Evolutionary conservation across 2,113 vertebrate genomes (phyloP).

Genomic region (Gadus chalcogrammus): DNA sequence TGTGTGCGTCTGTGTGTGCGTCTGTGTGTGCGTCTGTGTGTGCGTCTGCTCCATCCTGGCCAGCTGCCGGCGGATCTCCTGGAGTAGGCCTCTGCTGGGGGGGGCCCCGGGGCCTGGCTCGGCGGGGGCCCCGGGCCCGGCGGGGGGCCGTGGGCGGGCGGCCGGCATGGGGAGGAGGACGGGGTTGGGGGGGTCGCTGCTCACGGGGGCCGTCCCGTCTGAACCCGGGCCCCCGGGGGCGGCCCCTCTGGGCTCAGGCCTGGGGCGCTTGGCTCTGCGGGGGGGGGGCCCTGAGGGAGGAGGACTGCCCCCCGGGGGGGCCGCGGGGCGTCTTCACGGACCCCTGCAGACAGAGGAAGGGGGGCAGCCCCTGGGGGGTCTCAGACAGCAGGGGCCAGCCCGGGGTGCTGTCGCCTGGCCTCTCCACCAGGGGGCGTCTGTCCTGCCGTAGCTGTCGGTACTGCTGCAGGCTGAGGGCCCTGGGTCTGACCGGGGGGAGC

Average conservation of each 20-base stretch:
- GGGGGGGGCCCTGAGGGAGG: background rate
- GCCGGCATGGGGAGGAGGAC: conserved; percentile 53
- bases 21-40: no score
- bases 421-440: conserved; percentile 55
- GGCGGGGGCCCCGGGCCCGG: conserved; percentile 1
- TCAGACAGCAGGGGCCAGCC: conserved; percentile 85
- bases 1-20: no score
- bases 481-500: conserved; percentile 64
- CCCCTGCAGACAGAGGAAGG: conserved; percentile 77
- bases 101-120: background rate
- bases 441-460: conserved; percentile 82
- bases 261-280: conserved; percentile 12
- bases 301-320: background rate
- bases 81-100: conserved; percentile 14
- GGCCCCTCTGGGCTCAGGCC: conserved; percentile 8
- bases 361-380: conserved; percentile 79
- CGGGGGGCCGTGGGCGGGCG: background rate
- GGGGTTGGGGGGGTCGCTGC: conserved; percentile 70
- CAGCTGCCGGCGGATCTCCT: background rate
- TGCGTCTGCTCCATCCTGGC: background rate
- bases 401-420: conserved; percentile 61
- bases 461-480: conserved; percentile 84
- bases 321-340: conserved; percentile 17
- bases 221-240: conserved; percentile 20
- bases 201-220: background rate